phyloP scores from a whole-genome alignment of 2,888 invertebrate genomes.

The Cotesia congregata region DNA sequence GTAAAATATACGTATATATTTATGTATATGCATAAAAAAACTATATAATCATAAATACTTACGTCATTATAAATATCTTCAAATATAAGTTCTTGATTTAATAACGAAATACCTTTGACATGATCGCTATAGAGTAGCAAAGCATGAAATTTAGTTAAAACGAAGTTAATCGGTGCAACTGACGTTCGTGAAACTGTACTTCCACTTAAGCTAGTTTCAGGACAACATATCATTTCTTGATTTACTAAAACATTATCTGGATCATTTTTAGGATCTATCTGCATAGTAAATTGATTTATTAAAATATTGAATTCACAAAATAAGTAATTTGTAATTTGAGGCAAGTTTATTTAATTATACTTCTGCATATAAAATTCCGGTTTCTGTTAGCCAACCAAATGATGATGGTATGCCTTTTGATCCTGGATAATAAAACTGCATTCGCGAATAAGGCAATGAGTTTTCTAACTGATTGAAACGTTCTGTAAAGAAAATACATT shows the following conservation, averaged over 20 bases:
- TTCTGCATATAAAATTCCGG: slow-evolving; percentile 85
- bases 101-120: slow-evolving; percentile 85
- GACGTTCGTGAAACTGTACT: slow-evolving; percentile 53
- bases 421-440: slow-evolving; percentile 83
- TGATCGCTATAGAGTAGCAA: slow-evolving; percentile 86
- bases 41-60: slow-evolving; percentile 44
- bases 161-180: slow-evolving; percentile 79
- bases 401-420: slow-evolving; percentile 79
- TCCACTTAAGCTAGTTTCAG: slow-evolving; percentile 63
- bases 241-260: slow-evolving; percentile 66
- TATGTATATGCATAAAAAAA: background rate
- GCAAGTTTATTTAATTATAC: slow-evolving; percentile 68
- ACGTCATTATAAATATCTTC: slow-evolving; percentile 86
- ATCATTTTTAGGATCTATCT: slow-evolving; percentile 62
- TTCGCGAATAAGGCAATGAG: slow-evolving; percentile 81
- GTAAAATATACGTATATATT: background rate
- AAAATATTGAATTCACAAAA: slow-evolving; percentile 63
- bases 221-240: slow-evolving; percentile 64
- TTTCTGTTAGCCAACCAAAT: slow-evolving; percentile 91
- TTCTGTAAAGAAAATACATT: slow-evolving; percentile 60
- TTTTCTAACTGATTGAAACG: slow-evolving; percentile 81
- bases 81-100: slow-evolving; percentile 88
- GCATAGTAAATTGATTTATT: slow-evolving; percentile 40
- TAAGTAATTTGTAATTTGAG: slow-evolving; percentile 52
- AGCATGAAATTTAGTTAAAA: slow-evolving; percentile 92